Conservation (phyloP, 2,113 vertebrate genomes). For the Struthio camelus region DNA sequence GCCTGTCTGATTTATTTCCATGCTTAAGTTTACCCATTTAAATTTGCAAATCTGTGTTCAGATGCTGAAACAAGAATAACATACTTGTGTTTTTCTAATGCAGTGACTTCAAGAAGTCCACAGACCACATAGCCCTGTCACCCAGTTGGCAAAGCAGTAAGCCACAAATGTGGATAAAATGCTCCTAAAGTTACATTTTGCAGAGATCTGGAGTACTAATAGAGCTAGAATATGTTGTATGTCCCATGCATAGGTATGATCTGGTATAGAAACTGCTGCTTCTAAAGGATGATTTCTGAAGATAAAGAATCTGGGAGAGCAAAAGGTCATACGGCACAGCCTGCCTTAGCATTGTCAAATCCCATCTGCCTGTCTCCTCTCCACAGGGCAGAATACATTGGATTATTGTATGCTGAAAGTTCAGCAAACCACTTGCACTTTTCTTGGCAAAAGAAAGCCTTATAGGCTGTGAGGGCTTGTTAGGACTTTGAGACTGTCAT, state of each 20-base stretch:
- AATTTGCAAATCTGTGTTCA: not conserved
- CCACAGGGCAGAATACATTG: constrained; percentile 70
- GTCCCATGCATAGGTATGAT: not conserved
- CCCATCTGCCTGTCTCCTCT: constrained; percentile 73
- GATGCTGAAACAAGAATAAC: not conserved
- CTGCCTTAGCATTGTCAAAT: constrained; percentile 70
- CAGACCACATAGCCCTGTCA: not conserved
- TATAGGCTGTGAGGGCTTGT: constrained; percentile 60
- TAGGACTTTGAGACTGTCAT: constrained; percentile 57
- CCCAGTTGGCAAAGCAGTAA: not conserved
- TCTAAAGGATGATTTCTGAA: constrained; percentile 28
- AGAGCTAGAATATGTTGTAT: rapidly evolving
- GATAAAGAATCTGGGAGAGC: constrained; percentile 28
- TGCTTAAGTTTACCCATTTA: not conserved
- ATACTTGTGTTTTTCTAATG: not conserved
- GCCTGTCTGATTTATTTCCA: not conserved
- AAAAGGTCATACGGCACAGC: constrained; percentile 65
- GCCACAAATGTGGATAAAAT: not conserved
- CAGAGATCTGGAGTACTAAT: not conserved
- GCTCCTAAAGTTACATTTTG: not conserved
- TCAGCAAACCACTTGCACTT: constrained; percentile 72
- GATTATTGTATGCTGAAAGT: constrained; percentile 67
- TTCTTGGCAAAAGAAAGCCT: constrained; percentile 62
- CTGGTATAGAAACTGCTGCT: not conserved
- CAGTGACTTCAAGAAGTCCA: not conserved